A percentile compares a stretch with the other conserved stretches of the same genome.
Evolutionary conservation across 2,797 vertebrate species (phyloP).

Genomic region (Cheirogaleus major): DNA sequence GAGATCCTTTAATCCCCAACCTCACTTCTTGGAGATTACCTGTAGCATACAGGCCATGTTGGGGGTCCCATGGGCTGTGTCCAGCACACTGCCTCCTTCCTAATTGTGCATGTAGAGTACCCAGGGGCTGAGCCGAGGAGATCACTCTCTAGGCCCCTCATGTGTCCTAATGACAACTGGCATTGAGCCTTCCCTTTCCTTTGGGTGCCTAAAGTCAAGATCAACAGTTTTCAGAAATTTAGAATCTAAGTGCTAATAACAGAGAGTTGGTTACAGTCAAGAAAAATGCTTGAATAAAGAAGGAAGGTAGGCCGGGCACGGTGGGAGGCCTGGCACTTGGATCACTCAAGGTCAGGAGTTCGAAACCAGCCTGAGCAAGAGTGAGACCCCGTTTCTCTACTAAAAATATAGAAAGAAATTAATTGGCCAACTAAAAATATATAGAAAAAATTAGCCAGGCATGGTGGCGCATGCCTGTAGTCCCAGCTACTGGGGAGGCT

Average conservation of each 20-base stretch:
- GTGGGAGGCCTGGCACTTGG: no score
- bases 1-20: not conserved
- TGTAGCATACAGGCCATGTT: not conserved
- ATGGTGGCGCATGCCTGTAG: no score
- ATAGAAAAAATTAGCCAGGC: no score
- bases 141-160: not conserved
- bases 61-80: accelerated
- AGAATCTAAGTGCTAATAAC: not conserved
- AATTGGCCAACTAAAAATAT: no score
- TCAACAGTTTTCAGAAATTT: not conserved
- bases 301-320: no score
- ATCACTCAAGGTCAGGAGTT: no score
- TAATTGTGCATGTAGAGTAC: not conserved
- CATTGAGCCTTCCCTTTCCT: not conserved
- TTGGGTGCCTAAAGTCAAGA: not conserved
- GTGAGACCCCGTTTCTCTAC: no score
- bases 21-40: not conserved
- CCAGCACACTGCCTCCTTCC: not conserved
- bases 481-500: no score
- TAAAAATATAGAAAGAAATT: no score
- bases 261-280: not conserved
- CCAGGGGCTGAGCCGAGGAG: not conserved
- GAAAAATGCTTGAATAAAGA: not conserved
- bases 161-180: not conserved
- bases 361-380: no score